phyloP scores from a whole-genome alignment of 2,113 vertebrate species.

The Aspidoscelis tigris region DNA sequence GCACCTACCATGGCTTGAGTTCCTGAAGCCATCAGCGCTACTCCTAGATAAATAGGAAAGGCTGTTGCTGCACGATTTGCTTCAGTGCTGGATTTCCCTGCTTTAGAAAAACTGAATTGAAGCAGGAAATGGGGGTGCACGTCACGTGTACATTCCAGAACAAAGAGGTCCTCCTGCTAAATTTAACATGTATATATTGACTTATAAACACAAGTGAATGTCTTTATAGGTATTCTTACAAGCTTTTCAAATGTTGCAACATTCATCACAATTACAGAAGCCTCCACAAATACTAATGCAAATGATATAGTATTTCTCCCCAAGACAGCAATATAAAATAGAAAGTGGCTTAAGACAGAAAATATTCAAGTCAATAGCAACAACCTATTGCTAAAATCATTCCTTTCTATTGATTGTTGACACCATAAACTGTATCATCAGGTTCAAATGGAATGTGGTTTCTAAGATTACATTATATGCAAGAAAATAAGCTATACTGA shows the following conservation, averaged over 20 bases:
- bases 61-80: no score
- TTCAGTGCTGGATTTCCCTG: no score
- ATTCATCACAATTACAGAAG: constrained; percentile 29
- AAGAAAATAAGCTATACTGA: neutral
- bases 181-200: no score
- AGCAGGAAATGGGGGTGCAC: no score
- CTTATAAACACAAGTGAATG: constrained; percentile 49
- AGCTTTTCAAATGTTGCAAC: constrained; percentile 46
- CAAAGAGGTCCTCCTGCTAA: no score
- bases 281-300: constrained; percentile 17
- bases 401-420: constrained; percentile 11
- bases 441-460: constrained; percentile 9
- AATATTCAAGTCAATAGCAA: constrained; percentile 23
- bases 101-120: no score
- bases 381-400: constrained; percentile 35
- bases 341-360: constrained; percentile 22
- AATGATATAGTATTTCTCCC: constrained; percentile 16
- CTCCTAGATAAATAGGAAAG: no score
- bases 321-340: neutral
- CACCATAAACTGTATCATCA: constrained; percentile 6
- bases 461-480: neutral
- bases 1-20: no score
- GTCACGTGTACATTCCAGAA: no score
- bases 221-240: constrained; percentile 42
- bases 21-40: no score